Evolutionary conservation across 1,140 invertebrate species (phyloP).

Genomic region (Bombyx mandarina): DNA sequence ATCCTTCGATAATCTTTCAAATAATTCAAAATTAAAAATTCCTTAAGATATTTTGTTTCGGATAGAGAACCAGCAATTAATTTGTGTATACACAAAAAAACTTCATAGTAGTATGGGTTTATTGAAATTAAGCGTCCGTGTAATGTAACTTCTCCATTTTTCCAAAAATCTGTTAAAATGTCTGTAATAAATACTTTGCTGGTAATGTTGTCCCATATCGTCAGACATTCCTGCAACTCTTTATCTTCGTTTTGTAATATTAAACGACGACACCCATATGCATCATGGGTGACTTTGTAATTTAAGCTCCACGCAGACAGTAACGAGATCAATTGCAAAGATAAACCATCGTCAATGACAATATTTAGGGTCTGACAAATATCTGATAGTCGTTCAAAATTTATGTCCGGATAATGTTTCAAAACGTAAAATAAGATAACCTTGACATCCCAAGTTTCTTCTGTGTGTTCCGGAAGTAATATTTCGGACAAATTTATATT

Average conservation of each 20-base stretch:
- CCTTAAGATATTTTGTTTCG: slow-evolving; percentile 43
- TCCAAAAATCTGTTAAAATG: slow-evolving; percentile 61
- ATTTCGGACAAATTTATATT: slow-evolving; percentile 57
- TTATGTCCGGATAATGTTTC: slow-evolving; percentile 37
- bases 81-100: slow-evolving; percentile 59
- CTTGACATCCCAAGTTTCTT: slow-evolving; percentile 63
- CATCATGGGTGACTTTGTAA: slow-evolving; percentile 46
- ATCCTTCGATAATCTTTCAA: slow-evolving; percentile 59
- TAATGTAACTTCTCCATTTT: slow-evolving; percentile 63
- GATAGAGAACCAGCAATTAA: slow-evolving; percentile 35
- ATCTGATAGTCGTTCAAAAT: slow-evolving; percentile 42
- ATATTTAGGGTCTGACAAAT: slow-evolving; percentile 56
- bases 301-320: slow-evolving; percentile 58
- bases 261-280: slow-evolving; percentile 39
- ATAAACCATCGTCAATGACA: slow-evolving; percentile 53
- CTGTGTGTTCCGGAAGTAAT: slow-evolving; percentile 44
- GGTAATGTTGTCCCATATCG: slow-evolving; percentile 56
- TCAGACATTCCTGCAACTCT: slow-evolving; percentile 41
- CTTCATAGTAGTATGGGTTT: slow-evolving; percentile 67
- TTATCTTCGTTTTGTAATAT: slow-evolving; percentile 35
- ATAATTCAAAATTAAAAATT: slow-evolving; percentile 60
- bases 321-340: slow-evolving; percentile 57
- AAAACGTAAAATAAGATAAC: slow-evolving; percentile 54
- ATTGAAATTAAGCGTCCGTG: slow-evolving; percentile 56
- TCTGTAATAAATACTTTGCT: slow-evolving; percentile 53